Evolutionary conservation across 2,113 vertebrate species (phyloP), one percentile per base, ranked within the genome.

Genomic region (Corythoichthys haematopterus): DNA sequence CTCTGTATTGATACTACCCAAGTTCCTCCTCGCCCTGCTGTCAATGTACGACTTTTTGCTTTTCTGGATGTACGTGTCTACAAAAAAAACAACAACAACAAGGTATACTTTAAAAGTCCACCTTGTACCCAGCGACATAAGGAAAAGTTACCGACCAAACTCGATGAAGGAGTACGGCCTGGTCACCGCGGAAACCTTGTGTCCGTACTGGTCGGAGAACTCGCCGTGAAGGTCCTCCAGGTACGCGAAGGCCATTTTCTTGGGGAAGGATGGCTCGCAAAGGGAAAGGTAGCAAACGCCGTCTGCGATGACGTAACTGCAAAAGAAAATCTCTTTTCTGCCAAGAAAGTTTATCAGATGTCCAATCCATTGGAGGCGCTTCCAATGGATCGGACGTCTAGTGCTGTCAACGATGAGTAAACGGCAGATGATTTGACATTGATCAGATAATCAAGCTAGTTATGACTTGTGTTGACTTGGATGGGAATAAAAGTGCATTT

Each of bases 31-130:
- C 0, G 97, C 96, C 75, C 97, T 87, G 73, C 97, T 99, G 70
- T 99, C 97, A 37, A 98, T 98, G 92, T 98, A 99, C 0, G 94
- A 93, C 81, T 99, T 99, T 90, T 99, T 99, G 73, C 96, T 98
- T 91, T 99, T 99, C 87, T 99, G 97, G 83, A 98, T 99, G 87
- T 98, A 99, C 10, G 96, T 98, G 78, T 99, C 97, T 99, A 81
- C 38, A 4, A 36, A 28, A 28, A 3, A 0, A 45, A 2, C 37
- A 1, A 43, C 0, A 8, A 46, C 46, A 6, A 47, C 12, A 56
- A 7, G 2, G 43, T 12, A 46, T 11, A 33, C 7, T 8, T n/a
- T 28, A 10, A 55, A 55, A 55, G 4, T 3, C 3, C 1, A 33
- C 10, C 28, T 55, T 33, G 10, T 33, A 64, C 40, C 1, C 20